Base-by-base conservation (phyloP, 2,797 vertebrate genomes). In the Dallia pectoralis region DNA sequence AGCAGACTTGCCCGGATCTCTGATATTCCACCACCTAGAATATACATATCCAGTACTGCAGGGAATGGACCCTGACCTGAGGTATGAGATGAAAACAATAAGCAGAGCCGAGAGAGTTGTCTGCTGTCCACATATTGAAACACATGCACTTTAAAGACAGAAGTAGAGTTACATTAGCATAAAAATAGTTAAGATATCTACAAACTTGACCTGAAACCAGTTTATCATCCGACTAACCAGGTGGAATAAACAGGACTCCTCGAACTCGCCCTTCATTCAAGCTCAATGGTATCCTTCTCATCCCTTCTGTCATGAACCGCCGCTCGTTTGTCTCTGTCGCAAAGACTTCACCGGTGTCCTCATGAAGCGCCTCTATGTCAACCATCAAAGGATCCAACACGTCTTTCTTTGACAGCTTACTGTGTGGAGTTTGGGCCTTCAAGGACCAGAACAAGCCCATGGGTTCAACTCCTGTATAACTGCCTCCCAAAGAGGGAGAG, bases 361-460 rank as follows among this genome's bases (percentile, higher is more conserved):
- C 22, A 22, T n/a, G 8, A 18, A 69, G 9, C 72, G 88, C 80
- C 7, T 82, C 80, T 73, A 89, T 76, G 61, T 77, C 71, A 75
- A 93, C 74, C 0, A n/a, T 14, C n/a, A 90, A 80, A 0, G 95
- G 94, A 22, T n/a, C 87, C 75, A 71, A 83, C 68, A 94, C 91
- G 5, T 93, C 88, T 74, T 80, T 84, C 87, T 94, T 95, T 12
- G 92, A 0, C 25, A 86, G 12, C 63, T 90, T 90, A 73, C 47
- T 16, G 36, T 89, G 82, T 0, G 90, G 92, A 0, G 71, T 82
- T 2, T 88, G 88, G 0, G 96, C 83, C 74, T 87, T 75, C 89
- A 97, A 0, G 32, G 93, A 76, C 95, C 95, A 96, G 70, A 96
- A 89, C 80, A 93, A 90, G n/a, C 95, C 95, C 94, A 95, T 95